Percentiles rank a stretch among this genome's conserved stretches.
Evolutionary conservation across 1,140 invertebrate genomes (phyloP).

Genomic region (Drosophila burlai): DNA sequence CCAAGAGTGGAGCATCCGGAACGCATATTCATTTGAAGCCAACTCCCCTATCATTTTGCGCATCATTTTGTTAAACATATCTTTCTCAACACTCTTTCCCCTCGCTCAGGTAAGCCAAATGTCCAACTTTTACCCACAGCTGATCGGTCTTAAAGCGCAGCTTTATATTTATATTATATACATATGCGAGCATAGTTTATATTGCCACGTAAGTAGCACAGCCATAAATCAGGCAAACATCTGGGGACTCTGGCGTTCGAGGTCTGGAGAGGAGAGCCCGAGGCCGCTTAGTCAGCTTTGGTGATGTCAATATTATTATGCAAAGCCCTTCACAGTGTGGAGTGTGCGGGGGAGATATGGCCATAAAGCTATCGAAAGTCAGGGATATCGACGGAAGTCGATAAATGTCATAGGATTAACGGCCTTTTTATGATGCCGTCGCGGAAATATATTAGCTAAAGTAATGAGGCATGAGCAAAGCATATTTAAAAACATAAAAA

Average conservation of each 20-base stretch:
- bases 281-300: constrained; percentile 27
- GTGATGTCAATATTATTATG: constrained; percentile 74
- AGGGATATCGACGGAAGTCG: constrained; percentile 4
- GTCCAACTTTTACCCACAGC: constrained; percentile 66
- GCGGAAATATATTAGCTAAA: not conserved
- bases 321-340: constrained; percentile 41
- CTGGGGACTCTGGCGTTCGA: constrained; percentile 24
- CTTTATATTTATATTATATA: constrained; percentile 29
- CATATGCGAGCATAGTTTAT: constrained; percentile 34
- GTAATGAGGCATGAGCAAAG: not conserved
- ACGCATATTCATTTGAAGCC: constrained; percentile 16
- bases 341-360: not conserved
- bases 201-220: constrained; percentile 75
- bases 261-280: constrained; percentile 11
- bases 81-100: constrained; percentile 28
- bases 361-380: constrained; percentile 23
- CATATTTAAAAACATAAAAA: not conserved
- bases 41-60: constrained; percentile 40
- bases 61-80: constrained; percentile 54
- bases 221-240: constrained; percentile 70
- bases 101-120: constrained; percentile 62
- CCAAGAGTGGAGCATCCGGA: constrained; percentile 32
- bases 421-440: not conserved
- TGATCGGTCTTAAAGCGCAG: constrained; percentile 42
- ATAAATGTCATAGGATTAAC: not conserved